Conservation (phyloP, 2,888 invertebrate genomes). For the Lepidochrysops patricia region DNA sequence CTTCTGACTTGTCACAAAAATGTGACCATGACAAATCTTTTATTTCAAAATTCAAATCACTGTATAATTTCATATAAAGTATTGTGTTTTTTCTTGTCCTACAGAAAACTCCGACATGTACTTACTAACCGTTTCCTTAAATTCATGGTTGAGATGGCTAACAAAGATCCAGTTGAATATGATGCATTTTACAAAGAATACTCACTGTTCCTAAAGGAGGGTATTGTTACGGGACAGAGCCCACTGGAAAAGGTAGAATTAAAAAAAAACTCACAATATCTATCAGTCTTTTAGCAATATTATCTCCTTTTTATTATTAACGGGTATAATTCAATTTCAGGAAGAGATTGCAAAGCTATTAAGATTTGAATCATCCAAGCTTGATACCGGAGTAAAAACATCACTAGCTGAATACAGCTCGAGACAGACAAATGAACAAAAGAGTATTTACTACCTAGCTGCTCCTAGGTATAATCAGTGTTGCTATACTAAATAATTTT, state of each 20-base stretch:
- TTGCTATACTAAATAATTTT: neutral
- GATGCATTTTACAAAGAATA: constrained; percentile 93
- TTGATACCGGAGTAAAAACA: constrained; percentile 80
- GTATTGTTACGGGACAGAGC: constrained; percentile 89
- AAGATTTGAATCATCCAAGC: constrained; percentile 92
- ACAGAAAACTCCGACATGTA: constrained; percentile 85
- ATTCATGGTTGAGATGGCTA: constrained; percentile 88
- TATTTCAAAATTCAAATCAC: too few relatives aligned
- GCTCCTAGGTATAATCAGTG: constrained; percentile 85
- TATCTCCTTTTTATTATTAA: constrained; percentile 13
- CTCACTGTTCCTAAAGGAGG: constrained; percentile 94
- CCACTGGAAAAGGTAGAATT: constrained; percentile 85
- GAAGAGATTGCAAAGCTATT: constrained; percentile 93
- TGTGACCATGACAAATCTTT: too few relatives aligned
- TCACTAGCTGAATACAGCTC: constrained; percentile 87
- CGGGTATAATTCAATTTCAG: constrained; percentile 50
- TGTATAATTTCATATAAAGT: too few relatives aligned
- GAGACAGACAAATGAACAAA: constrained; percentile 85
- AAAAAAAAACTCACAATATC: too few relatives aligned
- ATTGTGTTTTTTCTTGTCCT: constrained; percentile 23
- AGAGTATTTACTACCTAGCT: constrained; percentile 92
- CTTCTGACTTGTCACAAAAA: too few relatives aligned
- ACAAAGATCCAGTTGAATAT: constrained; percentile 87
- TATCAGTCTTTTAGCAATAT: too few relatives aligned
- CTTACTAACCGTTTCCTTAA: constrained; percentile 88